Percentiles rank a stretch among this genome's conserved stretches.
Conservation (phyloP, 2,888 invertebrate species). For the Macrosiphum euphorbiae region DNA sequence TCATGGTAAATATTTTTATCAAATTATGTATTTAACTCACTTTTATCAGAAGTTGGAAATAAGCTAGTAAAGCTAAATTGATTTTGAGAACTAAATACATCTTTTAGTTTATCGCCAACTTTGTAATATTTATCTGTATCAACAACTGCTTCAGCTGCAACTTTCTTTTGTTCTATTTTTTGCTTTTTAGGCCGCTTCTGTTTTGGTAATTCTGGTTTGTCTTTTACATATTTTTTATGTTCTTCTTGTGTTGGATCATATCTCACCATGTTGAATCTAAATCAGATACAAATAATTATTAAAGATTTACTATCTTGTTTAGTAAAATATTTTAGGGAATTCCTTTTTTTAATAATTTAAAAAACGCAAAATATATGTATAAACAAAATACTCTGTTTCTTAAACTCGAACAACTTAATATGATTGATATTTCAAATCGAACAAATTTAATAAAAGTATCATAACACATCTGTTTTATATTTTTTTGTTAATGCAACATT, state of each 20-base stretch:
- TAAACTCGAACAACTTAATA: neutral
- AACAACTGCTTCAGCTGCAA: constrained; percentile 59
- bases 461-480: neutral
- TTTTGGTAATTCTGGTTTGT: constrained; percentile 59
- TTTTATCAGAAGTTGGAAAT: constrained; percentile 30
- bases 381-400: neutral
- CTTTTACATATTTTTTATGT: constrained; percentile 60
- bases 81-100: constrained; percentile 57
- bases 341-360: neutral
- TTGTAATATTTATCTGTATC: constrained; percentile 65
- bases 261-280: constrained; percentile 64
- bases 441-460: neutral
- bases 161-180: constrained; percentile 33
- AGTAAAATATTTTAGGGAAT: neutral
- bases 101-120: constrained; percentile 63
- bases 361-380: neutral
- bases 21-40: constrained; percentile 24
- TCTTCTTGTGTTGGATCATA: constrained; percentile 65
- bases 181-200: constrained; percentile 51
- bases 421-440: neutral
- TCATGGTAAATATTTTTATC: too few relatives aligned
- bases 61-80: constrained; percentile 56
- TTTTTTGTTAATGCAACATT: neutral
- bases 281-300: constrained; percentile 20
- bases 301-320: neutral